Evolutionary conservation across 2,888 invertebrate species (phyloP), one percentile per base, ranked within the genome.

Genomic region (Raillietiella orientalis): DNA sequence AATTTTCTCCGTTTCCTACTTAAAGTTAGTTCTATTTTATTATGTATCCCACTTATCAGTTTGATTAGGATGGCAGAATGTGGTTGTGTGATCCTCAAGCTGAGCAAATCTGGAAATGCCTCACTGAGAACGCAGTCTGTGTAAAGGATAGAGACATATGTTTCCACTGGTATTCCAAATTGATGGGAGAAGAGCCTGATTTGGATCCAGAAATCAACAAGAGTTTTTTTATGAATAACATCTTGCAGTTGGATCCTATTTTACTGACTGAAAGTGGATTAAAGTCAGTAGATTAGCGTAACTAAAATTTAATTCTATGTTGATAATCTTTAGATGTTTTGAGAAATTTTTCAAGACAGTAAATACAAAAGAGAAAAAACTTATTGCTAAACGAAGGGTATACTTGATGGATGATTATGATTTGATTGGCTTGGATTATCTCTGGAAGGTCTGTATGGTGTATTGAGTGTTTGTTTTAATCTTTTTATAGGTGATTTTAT

Each of bases 21-120:
- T 25, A 79, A 79, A 42, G 53, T 53, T 37, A 34, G 32, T 5
- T 13, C 17, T 14, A 15, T 25, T 23, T 29, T 21, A 10, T 26
- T 11, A 13, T 9, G 14, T 11, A 21, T 14, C 13, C 2, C 16
- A 16, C 8, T 20, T 25, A 24, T 25, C 23, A 44, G 35, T 34
- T 44, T 30, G 39, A 44, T 20, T 41, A 59, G 57, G 87, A 90
- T 50, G 87, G 90, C 14, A 84, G 84, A 46, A 49, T 90, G 30
- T 90, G 84, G 82, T 57, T 90, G 34, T 84, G 84, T 46, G 77
- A 82, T 23, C 79, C 82, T 45, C 87, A 90, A 57, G 87, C 87
- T 5, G 77, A 79, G 49, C 72, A 79, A 52, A 79, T 90, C 38
- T 93, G 90, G 90, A 66, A 75, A 38, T 82, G 82, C 46, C 54